Percentiles rank a stretch among this genome's conserved stretches.
Evolutionary conservation across 1,140 invertebrate species (phyloP).

Genomic region (Drosophila biarmipes): DNA sequence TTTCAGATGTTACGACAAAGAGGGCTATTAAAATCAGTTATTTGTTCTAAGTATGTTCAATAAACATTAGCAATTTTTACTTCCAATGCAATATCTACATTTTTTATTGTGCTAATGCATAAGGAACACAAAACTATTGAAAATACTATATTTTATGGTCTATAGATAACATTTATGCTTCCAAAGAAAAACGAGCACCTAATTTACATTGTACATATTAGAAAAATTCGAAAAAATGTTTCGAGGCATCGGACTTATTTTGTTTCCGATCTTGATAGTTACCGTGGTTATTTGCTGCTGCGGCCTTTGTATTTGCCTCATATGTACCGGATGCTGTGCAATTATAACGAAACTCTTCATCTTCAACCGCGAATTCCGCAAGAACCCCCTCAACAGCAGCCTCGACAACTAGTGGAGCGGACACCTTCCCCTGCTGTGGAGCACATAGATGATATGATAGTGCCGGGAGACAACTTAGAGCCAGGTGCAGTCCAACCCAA

Average conservation of each 20-base stretch:
- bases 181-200: too few species aligned
- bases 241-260: not conserved
- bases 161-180: too few species aligned
- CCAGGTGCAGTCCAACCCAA: not conserved
- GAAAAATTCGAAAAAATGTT: not conserved
- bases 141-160: too few species aligned
- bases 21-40: not conserved
- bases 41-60: not conserved
- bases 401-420: not conserved
- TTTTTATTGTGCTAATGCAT: too few species aligned
- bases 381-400: not conserved
- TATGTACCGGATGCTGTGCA: not conserved
- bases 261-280: not conserved
- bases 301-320: not conserved
- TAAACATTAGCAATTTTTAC: too few species aligned
- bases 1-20: constrained; percentile 2
- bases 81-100: too few species aligned
- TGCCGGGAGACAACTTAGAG: not conserved
- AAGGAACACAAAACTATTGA: too few species aligned
- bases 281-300: not conserved
- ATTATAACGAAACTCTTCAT: not conserved
- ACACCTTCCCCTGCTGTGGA: not conserved
- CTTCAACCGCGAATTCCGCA: not conserved
- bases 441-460: not conserved
- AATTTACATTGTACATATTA: too few species aligned